Conservation (phyloP, 2,113 vertebrate species). For the Mormyrus iriodes region DNA sequence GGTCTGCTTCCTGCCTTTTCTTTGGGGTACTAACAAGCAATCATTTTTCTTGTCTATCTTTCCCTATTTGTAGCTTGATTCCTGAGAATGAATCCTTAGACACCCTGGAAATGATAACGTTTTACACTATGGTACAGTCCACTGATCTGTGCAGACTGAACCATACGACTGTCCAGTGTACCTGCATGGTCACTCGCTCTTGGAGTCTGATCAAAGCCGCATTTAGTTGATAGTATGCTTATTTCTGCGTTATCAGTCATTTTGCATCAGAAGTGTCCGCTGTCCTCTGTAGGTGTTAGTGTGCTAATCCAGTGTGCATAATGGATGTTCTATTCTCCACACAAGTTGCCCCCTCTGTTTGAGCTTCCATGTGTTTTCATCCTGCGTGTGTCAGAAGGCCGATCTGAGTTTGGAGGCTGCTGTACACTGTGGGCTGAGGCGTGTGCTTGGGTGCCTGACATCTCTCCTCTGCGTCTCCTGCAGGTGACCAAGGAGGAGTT, state of each 20-base stretch:
- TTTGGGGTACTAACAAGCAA: neutral
- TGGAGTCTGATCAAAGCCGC: neutral
- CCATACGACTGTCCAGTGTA: neutral
- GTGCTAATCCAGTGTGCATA: neutral
- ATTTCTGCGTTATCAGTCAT: neutral
- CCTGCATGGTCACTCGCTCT: neutral
- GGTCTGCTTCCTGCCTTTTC: neutral
- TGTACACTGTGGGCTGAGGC: neutral
- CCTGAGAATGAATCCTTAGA: neutral
- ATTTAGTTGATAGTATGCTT: neutral
- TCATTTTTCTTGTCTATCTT: neutral
- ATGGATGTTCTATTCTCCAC: neutral
- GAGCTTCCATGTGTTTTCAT: neutral
- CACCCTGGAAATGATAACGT: neutral
- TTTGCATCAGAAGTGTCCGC: neutral
- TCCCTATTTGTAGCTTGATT: neutral
- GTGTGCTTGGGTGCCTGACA: neutral
- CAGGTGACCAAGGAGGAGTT: constrained; percentile 93
- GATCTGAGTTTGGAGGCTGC: neutral
- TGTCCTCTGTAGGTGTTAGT: neutral
- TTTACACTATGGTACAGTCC: neutral
- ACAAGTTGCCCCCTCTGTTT: neutral
- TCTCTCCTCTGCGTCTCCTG: constrained; percentile 2
- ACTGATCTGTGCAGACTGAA: neutral
- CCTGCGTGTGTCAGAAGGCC: neutral